Base-by-base conservation (phyloP, 2,113 vertebrate species). In the Entelurus aequoreus region DNA sequence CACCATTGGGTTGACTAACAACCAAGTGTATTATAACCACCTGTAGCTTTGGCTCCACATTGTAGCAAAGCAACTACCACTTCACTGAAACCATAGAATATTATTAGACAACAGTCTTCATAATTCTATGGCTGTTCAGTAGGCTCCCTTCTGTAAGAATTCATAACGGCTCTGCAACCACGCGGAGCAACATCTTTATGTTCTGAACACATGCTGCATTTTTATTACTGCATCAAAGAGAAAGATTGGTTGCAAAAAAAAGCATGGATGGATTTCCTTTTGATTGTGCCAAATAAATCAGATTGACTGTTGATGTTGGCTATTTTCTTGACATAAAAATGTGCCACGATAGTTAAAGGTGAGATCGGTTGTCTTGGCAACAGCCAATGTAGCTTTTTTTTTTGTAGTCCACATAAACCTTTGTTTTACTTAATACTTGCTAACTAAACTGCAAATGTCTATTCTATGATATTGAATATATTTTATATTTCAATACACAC, bases 201-300 rank as follows among this genome's bases (percentile, higher is more conserved):
- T 40, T n/a, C 44, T 58, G 13, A 71, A 37, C 57, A 57, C n/a
- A 55, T 54, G 28, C 50, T 14, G 12, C 47, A 46, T 66, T n/a
- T 65, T 16, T 44, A 55, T 63, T 56, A 56, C 21, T 58, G 38
- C 68, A 70, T 57, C 56, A 66, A 70, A 15, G 51, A 47, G 57
- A 72, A 62, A 60, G 59, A 66, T 68, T 76, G 87, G 59, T 73
- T 79, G 57, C 71, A 60, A 74, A 81, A 74, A 28, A 28, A 28
- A 28, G 65, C 66, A 71, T 61, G n/a, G 65, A 72, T 53, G 10
- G 49, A 2, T 57, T 64, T 40, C 8, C 48, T 50, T 14, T 44
- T 59, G 63, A 76, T 61, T 57, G 78, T 86, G 82, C 83, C 78
- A 86, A 82, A 79, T 58, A 65, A 79, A 54, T 62, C 64, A 63